Base-by-base conservation (phyloP, 2,888 invertebrate species). In the Trichacis sp. region DNA sequence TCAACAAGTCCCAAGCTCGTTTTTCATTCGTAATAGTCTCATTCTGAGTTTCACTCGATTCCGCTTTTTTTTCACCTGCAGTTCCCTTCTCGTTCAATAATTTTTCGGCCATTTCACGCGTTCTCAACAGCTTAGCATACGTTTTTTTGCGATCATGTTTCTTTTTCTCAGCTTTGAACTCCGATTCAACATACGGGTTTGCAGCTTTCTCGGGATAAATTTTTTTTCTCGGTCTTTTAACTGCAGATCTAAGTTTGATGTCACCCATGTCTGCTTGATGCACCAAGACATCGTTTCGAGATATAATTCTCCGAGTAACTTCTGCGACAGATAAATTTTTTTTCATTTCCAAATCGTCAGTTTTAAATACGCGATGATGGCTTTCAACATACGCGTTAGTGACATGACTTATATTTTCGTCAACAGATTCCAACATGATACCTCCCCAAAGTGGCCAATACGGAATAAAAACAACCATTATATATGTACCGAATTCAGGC, bases 301-400 rank as follows among this genome's bases (percentile, higher is more conserved):
- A 4, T 5, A 51, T 52, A 6, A 51, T 17, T 29, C 58, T 30
- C 9, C 38, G 24, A 8, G 24, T 24, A 9, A 29, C 42, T 33
- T 57, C 49, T 20, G 43, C 50, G 14, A 57, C 19, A 12, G 38
- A 33, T 1, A 11, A 14, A 29, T 8, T 46, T 38, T 38, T 8
- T 5, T 47, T 19, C 1, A 17, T 18, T 14, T 58, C 1, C 17
- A 53, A 17, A 43, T 19, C 6, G 11, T 17, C 19, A 12, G 45
- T 1, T 17, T 61, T 61, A 12, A 61, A 38, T 1, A 30, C 15
- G 40, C 14, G 30, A 18, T 61, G 38, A 5, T 55, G 51, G 20
- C 48, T 56, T 45, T 70, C 68, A 1, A 61, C 46, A 6, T 55
- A 66, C n/a, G 69, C 69, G 50, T 72, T 71, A 6, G 59, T 69